Evolutionary conservation across 1,140 invertebrate genomes (phyloP), one percentile per base, ranked within the genome.

Genomic region (Glomeris maerens): DNA sequence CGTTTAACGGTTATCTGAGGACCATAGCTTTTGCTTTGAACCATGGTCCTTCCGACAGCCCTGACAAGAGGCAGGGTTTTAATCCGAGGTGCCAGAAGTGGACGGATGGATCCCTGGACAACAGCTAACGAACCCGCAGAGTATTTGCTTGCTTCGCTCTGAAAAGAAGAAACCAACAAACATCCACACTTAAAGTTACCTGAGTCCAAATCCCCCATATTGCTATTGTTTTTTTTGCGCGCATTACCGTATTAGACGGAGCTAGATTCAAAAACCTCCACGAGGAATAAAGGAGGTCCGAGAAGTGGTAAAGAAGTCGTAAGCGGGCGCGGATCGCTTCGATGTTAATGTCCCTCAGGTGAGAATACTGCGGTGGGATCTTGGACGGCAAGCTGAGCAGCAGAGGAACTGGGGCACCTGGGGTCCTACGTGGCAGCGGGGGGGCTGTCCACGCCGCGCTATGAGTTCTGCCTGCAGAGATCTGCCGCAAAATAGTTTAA

Each of bases 1-100:
- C 78, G 61, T 55, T 73, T 70, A 1, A 80, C 78, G 25, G 75
- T 78, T 5, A 81, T 77, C 59, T 77, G 76, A 1, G 78, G 78
- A 1, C 78, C 78, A 58, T 78, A 80, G 62, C 78, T 80, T 49
- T 74, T 71, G 5, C 77, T 76, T 59, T 78, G 77, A 7, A 79
- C 72, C 78, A 80, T 80, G 0, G 78, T 81, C 49, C 76, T 72
- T 23, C 75, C 74, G 13, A 80, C 66, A 51, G 74, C 72, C 49
- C 77, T 63, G 0, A 80, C 76, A 58, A 81, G 69, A 7, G 78
- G 78, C 45, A 80, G 64, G 1, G 76, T 78, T 60, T 78, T 78
- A 2, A 80, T 76, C 31, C 74, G 59, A 1, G 76, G 72, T 2
- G 75, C 72, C 28, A 79, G 60, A 14, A 80, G 52, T 7, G 71